Evolutionary conservation across 2,888 invertebrate genomes (phyloP).

Genomic region (Nezara viridula): DNA sequence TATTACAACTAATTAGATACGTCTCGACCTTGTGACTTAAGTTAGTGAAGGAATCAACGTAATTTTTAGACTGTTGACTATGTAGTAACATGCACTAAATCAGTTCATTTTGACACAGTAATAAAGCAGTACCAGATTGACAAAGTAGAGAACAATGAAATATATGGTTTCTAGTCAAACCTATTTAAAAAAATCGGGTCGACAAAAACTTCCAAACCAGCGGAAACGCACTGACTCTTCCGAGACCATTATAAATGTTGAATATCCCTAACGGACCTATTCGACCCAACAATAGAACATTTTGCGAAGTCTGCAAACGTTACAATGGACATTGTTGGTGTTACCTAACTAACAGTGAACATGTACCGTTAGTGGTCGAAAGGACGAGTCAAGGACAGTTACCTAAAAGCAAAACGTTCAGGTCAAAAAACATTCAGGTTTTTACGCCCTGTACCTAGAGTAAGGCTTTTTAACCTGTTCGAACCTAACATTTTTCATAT

Average conservation of each 20-base stretch:
- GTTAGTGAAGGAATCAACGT: too few species aligned
- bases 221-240: background rate
- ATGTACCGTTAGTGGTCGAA: conserved; percentile 7
- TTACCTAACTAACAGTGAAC: conserved; percentile 18
- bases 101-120: too few species aligned
- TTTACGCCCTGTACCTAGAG: background rate
- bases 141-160: background rate
- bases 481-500: too few species aligned
- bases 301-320: background rate
- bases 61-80: too few species aligned
- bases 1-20: too few species aligned
- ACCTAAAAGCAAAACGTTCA: conserved; percentile 9
- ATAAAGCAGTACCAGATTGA: too few species aligned
- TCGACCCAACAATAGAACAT: background rate
- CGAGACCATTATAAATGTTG: background rate
- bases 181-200: background rate
- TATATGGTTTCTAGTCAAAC: background rate
- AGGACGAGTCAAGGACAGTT: background rate
- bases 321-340: background rate
- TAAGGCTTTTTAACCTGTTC: background rate
- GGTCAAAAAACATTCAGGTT: background rate
- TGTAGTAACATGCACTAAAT: too few species aligned
- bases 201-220: background rate
- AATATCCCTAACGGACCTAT: background rate
- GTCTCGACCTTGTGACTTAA: too few species aligned